Conservation (phyloP, 2,113 vertebrate genomes). For the Riparia riparia region DNA sequence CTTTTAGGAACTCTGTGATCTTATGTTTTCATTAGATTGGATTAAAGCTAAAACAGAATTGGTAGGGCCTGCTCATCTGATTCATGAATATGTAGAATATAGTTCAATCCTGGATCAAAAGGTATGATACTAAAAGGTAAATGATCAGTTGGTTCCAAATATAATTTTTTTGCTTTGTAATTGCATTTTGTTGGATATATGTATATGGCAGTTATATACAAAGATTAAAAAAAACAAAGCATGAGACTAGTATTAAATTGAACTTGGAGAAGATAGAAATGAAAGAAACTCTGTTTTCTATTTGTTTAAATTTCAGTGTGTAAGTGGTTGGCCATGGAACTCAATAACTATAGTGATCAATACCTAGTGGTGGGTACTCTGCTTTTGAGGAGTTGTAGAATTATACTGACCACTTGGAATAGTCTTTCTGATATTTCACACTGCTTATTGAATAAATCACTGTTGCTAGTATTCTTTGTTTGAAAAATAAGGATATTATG, state of each 20-base stretch:
- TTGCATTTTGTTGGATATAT: background rate
- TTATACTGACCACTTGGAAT: background rate
- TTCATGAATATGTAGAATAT: constrained; percentile 93
- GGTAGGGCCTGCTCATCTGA: constrained; percentile 91
- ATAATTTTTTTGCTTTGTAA: background rate
- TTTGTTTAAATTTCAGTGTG: background rate
- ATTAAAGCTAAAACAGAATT: constrained; percentile 89
- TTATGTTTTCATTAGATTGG: constrained; percentile 97
- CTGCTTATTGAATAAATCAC: background rate
- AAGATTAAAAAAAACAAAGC: background rate
- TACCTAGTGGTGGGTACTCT: background rate
- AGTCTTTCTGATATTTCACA: background rate
- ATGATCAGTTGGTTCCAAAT: background rate
- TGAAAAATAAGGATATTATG: background rate
- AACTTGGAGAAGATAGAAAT: background rate
- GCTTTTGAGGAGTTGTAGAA: background rate
- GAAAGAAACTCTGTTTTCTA: background rate
- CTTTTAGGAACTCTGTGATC: constrained; percentile 85
- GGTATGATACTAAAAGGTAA: constrained; percentile 77
- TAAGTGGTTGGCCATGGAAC: background rate
- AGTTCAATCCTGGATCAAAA: constrained; percentile 89
- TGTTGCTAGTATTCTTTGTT: background rate
- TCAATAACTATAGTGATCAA: background rate
- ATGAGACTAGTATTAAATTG: background rate
- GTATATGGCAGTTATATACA: background rate